Base-by-base conservation (phyloP, 2,888 invertebrate species). In the Shargacucullia verbasci region DNA sequence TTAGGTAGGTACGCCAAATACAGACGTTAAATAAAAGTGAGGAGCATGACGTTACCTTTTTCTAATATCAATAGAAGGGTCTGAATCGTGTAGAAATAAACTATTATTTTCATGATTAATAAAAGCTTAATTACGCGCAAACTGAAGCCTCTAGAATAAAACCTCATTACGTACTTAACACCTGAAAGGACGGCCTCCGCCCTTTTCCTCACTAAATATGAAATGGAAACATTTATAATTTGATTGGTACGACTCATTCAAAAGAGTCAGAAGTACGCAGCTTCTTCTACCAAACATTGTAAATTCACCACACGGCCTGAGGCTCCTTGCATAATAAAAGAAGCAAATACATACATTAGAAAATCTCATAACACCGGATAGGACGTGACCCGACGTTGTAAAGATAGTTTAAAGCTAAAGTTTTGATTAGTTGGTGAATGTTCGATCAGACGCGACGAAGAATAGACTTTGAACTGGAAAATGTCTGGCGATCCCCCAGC, bases 391-490 rank as follows among this genome's bases (percentile, higher is more conserved):
- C 14, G 15, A 39, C 14, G 48, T 39, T 37, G 14, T 49, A 61
- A 46, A 55, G 55, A 65, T 65, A 70, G 57, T 61, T 59, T 46
- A 52, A 65, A 41, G 55, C 50, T 34, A 65, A 68, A 69, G 72
- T 72, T 71, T 65, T 69, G 62, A 70, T 70, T 62, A 70, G 59
- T 59, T 72, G 39, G 34, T 55, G 50, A 59, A 69, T 59, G 27
- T 69, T 60, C 34, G 54, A 59, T 61, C 58, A 56, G 44, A 38
- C 20, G 27, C 45, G 25, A 59, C 31, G 46, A 27, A 33, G 27
- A 33, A 50, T 27, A 31, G 39, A 59, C n/a, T 29, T 34, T 41
- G 14, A 35, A n/a, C 64, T 45, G 31, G 46, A 55, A 59, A 58
- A 50, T 43, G 50, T 50, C 46, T n/a, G 39, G 25, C 11, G 47